Base-by-base conservation (phyloP, 2,888 invertebrate genomes). In the Polymixis flavicincta region DNA sequence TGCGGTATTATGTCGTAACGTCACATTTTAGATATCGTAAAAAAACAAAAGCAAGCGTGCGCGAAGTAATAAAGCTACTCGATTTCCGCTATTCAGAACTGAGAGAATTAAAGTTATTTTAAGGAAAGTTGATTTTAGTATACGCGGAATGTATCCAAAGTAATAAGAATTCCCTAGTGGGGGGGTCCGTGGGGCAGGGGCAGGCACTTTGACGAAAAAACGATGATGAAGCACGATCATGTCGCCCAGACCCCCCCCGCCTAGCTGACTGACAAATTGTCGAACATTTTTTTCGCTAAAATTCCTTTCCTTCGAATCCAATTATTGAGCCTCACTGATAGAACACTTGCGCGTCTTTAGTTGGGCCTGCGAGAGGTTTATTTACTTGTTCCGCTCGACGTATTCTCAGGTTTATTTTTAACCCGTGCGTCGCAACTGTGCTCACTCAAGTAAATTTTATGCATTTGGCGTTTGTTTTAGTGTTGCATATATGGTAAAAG, bases 151-250 rank as follows among this genome's bases (percentile, higher is more conserved):
- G 91, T 95, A 93, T 92, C 91, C 89, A 91, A 91, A 91, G 93
- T 92, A 95, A 95, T 95, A 94, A 93, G 92, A 93, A 95, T 93
- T 95, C 93, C 91, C 90, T 90, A 90, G 91, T 86, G 88, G 88
- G 89, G 92, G 84, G 89, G 90, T 82, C 83, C 82, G 88, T 83
- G 87, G 91, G 90, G 90, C 88, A 87, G 89, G 89, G 88, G 90
- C 87, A 89, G 91, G 90, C 90, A 92, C 90, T 94, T 94, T 93
- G 92, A 92, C 91, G 91, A 92, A 93, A 94, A 95, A 95, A 94
- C 92, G 92, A 95, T 95, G 94, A 95, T 95, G 94, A 93, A 94
- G 93, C 94, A 92, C 93, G 94, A 94, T 93, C 94, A 94, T 93
- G 93, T 92, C 92, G 87, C 90, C 88, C 87, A 91, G 90, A 92